Percentiles rank a stretch among this genome's conserved stretches.
phyloP scores from a whole-genome alignment of 2,888 invertebrate species.

The Noctua fimbriata region DNA sequence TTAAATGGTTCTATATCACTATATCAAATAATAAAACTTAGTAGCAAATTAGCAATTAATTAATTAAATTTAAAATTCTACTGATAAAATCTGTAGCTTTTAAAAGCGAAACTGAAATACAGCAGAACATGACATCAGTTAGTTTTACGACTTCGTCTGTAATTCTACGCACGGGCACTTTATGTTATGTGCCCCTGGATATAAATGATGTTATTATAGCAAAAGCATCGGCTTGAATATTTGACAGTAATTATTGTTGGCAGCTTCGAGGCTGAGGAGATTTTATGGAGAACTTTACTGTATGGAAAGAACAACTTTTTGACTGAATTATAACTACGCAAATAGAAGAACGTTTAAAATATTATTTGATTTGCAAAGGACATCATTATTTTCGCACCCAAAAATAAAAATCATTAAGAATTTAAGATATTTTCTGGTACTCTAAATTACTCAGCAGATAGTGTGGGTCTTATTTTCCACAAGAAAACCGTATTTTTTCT shows the following conservation, averaged over 20 bases:
- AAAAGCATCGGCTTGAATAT: constrained; percentile 53
- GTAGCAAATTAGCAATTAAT: constrained; percentile 18
- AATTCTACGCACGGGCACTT: constrained; percentile 3
- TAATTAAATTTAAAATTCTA: constrained; percentile 1
- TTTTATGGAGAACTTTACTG: constrained; percentile 29
- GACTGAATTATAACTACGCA: constrained; percentile 3
- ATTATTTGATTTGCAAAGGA: neutral
- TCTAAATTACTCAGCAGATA: neutral
- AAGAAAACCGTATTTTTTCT: neutral
- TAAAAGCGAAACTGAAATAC: constrained; percentile 13
- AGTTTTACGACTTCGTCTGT: constrained; percentile 15
- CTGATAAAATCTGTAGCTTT: constrained; percentile 12
- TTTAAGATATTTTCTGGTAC: neutral
- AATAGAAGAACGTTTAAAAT: neutral
- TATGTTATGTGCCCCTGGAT: constrained; percentile 14
- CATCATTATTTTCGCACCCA: neutral
- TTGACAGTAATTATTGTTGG: constrained; percentile 51
- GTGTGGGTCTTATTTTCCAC: neutral
- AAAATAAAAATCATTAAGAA: neutral
- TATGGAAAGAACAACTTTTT: constrained; percentile 7
- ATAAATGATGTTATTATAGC: constrained; percentile 34
- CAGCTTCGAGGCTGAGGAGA: constrained; percentile 40
- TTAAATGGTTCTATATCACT: constrained; percentile 17
- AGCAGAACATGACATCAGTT: constrained; percentile 5
- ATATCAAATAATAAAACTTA: constrained; percentile 24